These are phyloP conservation scores for Thunnus maccoyii DNA, from an alignment of 2,113 vertebrate species.

Conservation along the genomic window DNA sequence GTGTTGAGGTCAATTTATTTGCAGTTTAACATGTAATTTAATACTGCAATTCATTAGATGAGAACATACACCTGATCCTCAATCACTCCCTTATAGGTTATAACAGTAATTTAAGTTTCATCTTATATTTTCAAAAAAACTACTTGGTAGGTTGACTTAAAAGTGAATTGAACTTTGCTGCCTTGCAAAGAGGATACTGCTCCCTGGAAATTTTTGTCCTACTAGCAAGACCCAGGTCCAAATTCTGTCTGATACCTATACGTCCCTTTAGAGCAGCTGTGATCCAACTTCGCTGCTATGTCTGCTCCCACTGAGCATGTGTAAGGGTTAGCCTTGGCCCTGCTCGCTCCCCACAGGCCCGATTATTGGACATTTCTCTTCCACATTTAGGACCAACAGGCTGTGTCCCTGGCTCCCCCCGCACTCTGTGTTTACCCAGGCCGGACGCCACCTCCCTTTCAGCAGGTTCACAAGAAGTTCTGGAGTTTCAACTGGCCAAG, in stretches of 20 bases:
- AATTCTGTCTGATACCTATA: constrained; percentile 50
- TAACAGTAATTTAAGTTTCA: constrained; percentile 37
- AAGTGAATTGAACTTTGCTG: constrained; percentile 33
- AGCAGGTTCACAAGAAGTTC: constrained; percentile 75
- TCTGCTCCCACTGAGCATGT: constrained; percentile 41
- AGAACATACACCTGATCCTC: constrained; percentile 18
- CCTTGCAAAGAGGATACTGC: constrained; percentile 37
- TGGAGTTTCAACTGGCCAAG: constrained; percentile 63
- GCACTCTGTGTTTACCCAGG: constrained; percentile 71
- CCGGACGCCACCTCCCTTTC: constrained; percentile 68
- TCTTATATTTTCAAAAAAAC: constrained; percentile 28
- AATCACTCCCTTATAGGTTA: constrained; percentile 24
- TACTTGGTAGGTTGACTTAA: constrained; percentile 14
- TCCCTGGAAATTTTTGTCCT: constrained; percentile 51
- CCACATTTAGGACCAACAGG: constrained; percentile 67
- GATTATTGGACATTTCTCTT: constrained; percentile 68
- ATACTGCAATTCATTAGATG: constrained; percentile 47
- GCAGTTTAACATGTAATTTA: constrained; percentile 52
- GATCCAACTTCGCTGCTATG: constrained; percentile 33
- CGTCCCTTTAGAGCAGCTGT: constrained; percentile 44
- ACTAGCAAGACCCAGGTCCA: constrained; percentile 26
- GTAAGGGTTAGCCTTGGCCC: constrained; percentile 55
- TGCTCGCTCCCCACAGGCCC: constrained; percentile 55
- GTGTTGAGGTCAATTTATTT: constrained; percentile 60
- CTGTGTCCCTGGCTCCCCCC: constrained; percentile 64